Evolutionary conservation across 2,113 vertebrate genomes (phyloP).

Genomic region (Festucalex cinctus): DNA sequence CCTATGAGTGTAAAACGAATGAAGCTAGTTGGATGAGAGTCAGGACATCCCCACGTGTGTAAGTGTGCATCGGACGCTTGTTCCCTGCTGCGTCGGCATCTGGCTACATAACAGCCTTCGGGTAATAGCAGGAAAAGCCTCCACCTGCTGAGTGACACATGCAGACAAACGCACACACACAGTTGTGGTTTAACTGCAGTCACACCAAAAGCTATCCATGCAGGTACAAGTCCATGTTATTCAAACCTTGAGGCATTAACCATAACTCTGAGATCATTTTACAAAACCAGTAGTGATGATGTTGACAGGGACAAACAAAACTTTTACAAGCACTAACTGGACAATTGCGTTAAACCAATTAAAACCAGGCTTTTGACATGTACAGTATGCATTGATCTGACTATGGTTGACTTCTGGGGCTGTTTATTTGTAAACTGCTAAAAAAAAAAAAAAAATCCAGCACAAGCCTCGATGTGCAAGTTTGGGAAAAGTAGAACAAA

Average conservation of each 20-base stretch:
- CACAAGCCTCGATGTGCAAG: no score
- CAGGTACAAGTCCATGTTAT: conserved; percentile 42
- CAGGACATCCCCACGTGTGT: conserved; percentile 22
- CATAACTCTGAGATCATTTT: conserved; percentile 1
- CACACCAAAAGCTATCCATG: conserved; percentile 36
- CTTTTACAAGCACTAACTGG: not conserved
- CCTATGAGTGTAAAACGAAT: conserved; percentile 15
- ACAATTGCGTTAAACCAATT: not conserved
- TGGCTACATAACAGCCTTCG: conserved; percentile 62
- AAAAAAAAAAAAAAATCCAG: no score
- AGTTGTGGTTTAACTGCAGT: conserved; percentile 56
- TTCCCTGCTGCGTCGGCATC: conserved; percentile 63
- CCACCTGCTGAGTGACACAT: conserved; percentile 53
- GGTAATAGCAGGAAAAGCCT: conserved; percentile 66
- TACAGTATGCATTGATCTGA: no score
- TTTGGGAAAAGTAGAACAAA: no score
- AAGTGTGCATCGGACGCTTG: conserved; percentile 31
- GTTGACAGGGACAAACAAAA: not conserved
- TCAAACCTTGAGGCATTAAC: conserved; percentile 36
- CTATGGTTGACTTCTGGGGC: no score
- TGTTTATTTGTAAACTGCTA: no score
- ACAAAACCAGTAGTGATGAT: not conserved
- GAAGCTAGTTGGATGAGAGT: conserved; percentile 4
- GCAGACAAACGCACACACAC: conserved; percentile 27
- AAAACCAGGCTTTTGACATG: no score